Percentiles rank a stretch among this genome's conserved stretches.
Evolutionary conservation across 2,888 invertebrate species (phyloP).

Genomic region (Diaphora mendica): DNA sequence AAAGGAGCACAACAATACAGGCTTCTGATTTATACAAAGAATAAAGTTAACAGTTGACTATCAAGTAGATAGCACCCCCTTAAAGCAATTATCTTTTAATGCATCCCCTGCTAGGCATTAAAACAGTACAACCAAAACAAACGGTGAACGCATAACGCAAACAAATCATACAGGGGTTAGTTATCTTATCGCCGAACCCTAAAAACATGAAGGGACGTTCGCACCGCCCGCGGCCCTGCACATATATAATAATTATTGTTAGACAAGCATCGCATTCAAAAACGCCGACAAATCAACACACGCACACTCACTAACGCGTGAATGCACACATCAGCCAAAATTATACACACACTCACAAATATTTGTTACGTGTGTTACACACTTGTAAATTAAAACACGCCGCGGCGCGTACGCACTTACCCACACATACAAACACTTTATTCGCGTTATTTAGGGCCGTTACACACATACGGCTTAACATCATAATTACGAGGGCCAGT

Average conservation of each 20-base stretch:
- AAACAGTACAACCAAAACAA: conserved; percentile 41
- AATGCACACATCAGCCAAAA: conserved; percentile 36
- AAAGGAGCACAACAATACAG: neutral
- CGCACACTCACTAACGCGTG: conserved; percentile 41
- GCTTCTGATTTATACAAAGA: neutral
- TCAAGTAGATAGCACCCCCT: conserved; percentile 12
- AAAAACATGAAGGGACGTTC: conserved; percentile 50
- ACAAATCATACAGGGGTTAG: conserved; percentile 49
- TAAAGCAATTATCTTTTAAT: conserved; percentile 28
- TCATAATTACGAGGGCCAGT: conserved; percentile 84
- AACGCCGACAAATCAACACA: conserved; percentile 78
- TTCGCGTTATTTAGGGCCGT: conserved; percentile 65
- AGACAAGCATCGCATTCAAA: conserved; percentile 80
- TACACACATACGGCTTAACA: conserved; percentile 64
- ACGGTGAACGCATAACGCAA: conserved; percentile 35
- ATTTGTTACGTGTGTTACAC: conserved; percentile 16
- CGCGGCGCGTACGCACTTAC: conserved; percentile 50
- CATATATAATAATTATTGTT: conserved; percentile 84
- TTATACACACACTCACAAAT: conserved; percentile 16
- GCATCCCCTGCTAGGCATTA: conserved; percentile 26
- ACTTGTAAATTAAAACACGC: conserved; percentile 23
- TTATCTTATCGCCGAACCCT: conserved; percentile 52
- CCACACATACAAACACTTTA: conserved; percentile 59
- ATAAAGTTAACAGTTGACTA: conserved; percentile 8
- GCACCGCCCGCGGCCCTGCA: conserved; percentile 76